Evolutionary conservation across 2,113 vertebrate species (phyloP).

Genomic region (Crocuta crocuta): DNA sequence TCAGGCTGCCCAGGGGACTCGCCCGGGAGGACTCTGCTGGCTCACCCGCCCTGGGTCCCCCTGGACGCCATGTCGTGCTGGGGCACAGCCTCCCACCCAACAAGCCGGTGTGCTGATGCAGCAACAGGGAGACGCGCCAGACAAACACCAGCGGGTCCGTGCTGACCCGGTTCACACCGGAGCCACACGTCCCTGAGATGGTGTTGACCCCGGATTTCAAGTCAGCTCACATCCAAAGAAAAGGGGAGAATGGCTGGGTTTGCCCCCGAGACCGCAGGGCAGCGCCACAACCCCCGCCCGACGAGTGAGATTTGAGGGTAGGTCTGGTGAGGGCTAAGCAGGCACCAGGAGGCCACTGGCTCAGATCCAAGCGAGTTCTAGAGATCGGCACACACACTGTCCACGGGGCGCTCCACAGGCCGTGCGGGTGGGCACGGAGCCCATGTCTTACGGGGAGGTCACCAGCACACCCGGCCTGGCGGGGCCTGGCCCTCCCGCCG

Average conservation of each 20-base stretch:
- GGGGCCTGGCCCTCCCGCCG: not conserved
- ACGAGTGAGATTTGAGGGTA: too few species aligned
- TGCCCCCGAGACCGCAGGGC: rapidly evolving
- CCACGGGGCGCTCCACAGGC: rapidly evolving
- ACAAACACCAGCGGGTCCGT: rapidly evolving
- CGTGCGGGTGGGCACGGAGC: not conserved
- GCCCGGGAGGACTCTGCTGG: rapidly evolving
- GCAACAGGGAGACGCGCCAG: not conserved
- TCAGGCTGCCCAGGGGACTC: not conserved
- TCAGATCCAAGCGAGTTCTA: not conserved
- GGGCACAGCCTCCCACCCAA: not conserved
- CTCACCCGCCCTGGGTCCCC: not conserved
- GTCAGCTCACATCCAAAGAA: not conserved
- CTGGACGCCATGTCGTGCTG: rapidly evolving
- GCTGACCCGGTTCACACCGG: rapidly evolving
- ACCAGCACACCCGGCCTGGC: rapidly evolving
- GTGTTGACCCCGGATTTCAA: rapidly evolving
- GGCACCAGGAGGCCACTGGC: not conserved
- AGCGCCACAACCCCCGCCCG: rapidly evolving
- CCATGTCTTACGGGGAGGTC: not conserved
- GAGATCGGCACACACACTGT: rapidly evolving
- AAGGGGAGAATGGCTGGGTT: rapidly evolving
- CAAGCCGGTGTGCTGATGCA: not conserved
- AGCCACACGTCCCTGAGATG: not conserved
- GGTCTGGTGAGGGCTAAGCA: not conserved